Conservation (phyloP, 2,113 vertebrate species). For the Bos taurus region ARS-UCD2.0 NC_037357.1:44902001-44902500, state of each 20-base stretch:
- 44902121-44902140: background rate
- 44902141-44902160: background rate
- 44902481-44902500: background rate
- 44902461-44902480: background rate
- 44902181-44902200: background rate
- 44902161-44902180: background rate
- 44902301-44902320: constrained; percentile 5
- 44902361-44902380: background rate
- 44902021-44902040: background rate
- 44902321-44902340: background rate
- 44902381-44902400: background rate
- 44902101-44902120: background rate
- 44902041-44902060: background rate
- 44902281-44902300: background rate
- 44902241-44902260: background rate
- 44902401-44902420: background rate
- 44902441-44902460: background rate
- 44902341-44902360: background rate
- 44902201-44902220: background rate
- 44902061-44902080: background rate
- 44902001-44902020: background rate
- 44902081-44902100: background rate
- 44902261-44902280: background rate
- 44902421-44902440: background rate
- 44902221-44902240: background rate